phyloP scores from a whole-genome alignment of 1,140 invertebrate species.

The Bradysia coprophila region DNA sequence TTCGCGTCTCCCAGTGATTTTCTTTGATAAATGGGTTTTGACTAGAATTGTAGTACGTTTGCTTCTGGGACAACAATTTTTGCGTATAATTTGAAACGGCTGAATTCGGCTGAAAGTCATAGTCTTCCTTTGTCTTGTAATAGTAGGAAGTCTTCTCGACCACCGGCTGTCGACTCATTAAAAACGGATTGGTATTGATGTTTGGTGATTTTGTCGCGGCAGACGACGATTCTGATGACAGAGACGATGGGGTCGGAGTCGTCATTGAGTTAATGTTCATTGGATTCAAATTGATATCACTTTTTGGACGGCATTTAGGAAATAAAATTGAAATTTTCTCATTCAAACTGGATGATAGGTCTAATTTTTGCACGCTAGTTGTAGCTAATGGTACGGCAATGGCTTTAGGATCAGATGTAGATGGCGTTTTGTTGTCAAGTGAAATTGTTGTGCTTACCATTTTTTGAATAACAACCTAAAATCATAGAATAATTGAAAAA shows the following conservation, averaged over 20 bases:
- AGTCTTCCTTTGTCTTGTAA: not conserved
- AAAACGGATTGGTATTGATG: not conserved
- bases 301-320: conserved; percentile 57
- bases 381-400: not conserved
- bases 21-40: not conserved
- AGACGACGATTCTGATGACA: conserved; percentile 26
- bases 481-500: no score
- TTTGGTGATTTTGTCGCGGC: not conserved
- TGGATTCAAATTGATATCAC: conserved; percentile 37
- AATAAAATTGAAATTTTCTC: conserved; percentile 65
- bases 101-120: not conserved
- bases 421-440: not conserved
- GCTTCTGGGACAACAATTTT: not conserved
- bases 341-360: conserved; percentile 25
- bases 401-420: not conserved
- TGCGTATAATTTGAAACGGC: not conserved
- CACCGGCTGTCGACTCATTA: not conserved
- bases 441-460: not conserved
- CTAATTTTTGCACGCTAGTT: conserved; percentile 21
- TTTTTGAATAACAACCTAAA: no score
- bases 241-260: conserved; percentile 22
- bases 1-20: not conserved
- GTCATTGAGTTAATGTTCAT: conserved; percentile 7
- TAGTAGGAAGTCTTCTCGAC: not conserved
- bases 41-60: not conserved